Evolutionary conservation across 2,113 vertebrate genomes (phyloP).

Genomic region (Cepphus grylle): DNA sequence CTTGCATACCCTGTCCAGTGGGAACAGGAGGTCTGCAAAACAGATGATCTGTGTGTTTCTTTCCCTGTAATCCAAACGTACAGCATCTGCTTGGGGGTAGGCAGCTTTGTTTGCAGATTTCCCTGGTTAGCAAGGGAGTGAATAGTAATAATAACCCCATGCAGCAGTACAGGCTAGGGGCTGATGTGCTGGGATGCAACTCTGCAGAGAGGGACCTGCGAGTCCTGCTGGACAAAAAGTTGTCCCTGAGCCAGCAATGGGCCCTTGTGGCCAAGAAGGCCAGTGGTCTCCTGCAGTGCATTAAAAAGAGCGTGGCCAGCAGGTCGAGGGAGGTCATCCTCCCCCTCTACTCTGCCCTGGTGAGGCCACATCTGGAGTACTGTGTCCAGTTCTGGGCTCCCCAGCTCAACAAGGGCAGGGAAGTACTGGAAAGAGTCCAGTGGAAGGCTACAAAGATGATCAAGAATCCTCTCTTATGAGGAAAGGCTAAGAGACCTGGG

Average conservation of each 20-base stretch:
- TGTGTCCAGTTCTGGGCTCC: too few relatives aligned
- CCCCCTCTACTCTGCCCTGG: background rate
- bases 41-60: background rate
- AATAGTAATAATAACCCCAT: too few relatives aligned
- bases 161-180: too few relatives aligned
- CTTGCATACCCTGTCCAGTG: background rate
- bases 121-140: background rate
- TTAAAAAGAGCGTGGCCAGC: background rate
- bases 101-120: background rate
- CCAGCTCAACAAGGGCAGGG: too few relatives aligned
- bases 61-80: background rate
- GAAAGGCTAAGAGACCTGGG: too few relatives aligned
- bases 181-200: too few relatives aligned
- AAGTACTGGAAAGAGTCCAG: too few relatives aligned
- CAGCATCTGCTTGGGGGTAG: fast-evolving
- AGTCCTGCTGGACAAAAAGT: too few relatives aligned
- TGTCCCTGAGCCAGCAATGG: background rate
- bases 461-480: too few relatives aligned
- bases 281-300: background rate
- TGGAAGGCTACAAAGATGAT: too few relatives aligned
- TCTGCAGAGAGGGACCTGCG: too few relatives aligned
- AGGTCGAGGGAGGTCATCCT: background rate
- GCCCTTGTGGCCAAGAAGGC: background rate
- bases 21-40: background rate
- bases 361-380: too few relatives aligned